Evolutionary conservation across 2,888 invertebrate genomes (phyloP), one percentile per base, ranked within the genome.

Genomic region (Heliconius charithonia): DNA sequence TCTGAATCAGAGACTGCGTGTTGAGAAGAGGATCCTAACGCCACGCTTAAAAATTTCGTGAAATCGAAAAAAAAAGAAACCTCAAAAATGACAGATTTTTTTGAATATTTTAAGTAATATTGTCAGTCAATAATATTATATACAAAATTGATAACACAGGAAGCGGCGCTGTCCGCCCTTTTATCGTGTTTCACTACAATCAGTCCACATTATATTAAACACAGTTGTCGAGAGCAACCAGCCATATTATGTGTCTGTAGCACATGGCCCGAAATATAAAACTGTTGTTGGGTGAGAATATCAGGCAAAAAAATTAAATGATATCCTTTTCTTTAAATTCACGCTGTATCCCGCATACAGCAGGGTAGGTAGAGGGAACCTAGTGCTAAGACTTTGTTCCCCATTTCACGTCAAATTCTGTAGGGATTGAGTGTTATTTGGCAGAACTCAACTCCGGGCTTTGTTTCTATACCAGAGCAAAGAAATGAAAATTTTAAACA

Each of bases 101-200:
- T 9, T n/a, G 3, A 27, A 75, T 75, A 70, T 76, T 76, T 79
- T 56, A 56, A 80, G 69, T 71, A 82, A 77, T 80, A 79, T 81
- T 9, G 25, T 69, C 69, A n/a, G 41, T 83, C 76, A 81, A 81
- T 83, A 81, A 81, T 83, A 84, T 82, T 82, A 85, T 84, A 84
- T 86, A 84, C 83, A 85, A 82, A 63, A 81, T 81, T 80, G 89
- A 89, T 89, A 91, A 88, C 87, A 87, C 90, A 92, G 92, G 92
- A 92, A 92, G 89, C 85, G 80, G 84, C 83, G 79, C 85, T 88
- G 88, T 88, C 88, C 85, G 85, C 76, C 79, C 85, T 84, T 86
- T 90, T 92, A 92, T 92, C 91, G 83, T 83, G 84, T 88, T 88
- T 86, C 87, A 85, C 82, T 86, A 79, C 89, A 90, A 89, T 89